Evolutionary conservation across 2,888 invertebrate genomes (phyloP).

Genomic region (Tuberolachnus salignus): DNA sequence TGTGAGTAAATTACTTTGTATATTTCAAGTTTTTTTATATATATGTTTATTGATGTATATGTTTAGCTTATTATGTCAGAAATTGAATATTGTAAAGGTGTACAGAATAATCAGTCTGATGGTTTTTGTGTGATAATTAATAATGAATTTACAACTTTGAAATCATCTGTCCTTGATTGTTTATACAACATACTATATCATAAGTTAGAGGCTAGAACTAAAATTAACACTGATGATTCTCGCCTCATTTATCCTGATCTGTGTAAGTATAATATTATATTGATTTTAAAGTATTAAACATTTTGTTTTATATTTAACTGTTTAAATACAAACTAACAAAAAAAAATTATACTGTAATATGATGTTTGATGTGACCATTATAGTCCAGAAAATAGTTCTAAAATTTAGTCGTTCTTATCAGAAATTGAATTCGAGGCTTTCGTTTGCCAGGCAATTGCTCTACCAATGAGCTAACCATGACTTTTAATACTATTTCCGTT

Average conservation of each 20-base stretch:
- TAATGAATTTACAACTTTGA: conserved; percentile 25
- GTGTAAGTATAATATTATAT: conserved; percentile 21
- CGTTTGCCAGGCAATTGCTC: no score
- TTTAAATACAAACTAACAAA: neutral
- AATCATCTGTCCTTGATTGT: conserved; percentile 22
- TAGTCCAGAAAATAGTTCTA: no score
- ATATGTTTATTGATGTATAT: neutral
- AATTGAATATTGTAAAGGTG: conserved; percentile 33
- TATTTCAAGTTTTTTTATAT: conserved; percentile 14
- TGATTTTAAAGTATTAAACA: neutral
- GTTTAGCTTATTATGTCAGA: conserved; percentile 45
- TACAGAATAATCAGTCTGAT: conserved; percentile 13
- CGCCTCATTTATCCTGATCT: neutral
- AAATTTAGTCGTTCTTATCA: no score
- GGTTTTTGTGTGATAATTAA: neutral
- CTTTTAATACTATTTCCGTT: no score
- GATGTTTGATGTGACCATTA: no score
- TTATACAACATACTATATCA: conserved; percentile 36
- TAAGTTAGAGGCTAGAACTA: conserved; percentile 34
- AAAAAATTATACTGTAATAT: no score
- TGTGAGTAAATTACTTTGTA: neutral
- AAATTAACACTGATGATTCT: conserved; percentile 32
- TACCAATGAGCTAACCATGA: no score
- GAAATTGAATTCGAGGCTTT: no score
- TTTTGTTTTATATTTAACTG: neutral